A percentile compares a stretch with the other conserved stretches of the same genome.
Conservation (phyloP, 2,797 vertebrate genomes). For the Catamblyrhynchus diadema region DNA sequence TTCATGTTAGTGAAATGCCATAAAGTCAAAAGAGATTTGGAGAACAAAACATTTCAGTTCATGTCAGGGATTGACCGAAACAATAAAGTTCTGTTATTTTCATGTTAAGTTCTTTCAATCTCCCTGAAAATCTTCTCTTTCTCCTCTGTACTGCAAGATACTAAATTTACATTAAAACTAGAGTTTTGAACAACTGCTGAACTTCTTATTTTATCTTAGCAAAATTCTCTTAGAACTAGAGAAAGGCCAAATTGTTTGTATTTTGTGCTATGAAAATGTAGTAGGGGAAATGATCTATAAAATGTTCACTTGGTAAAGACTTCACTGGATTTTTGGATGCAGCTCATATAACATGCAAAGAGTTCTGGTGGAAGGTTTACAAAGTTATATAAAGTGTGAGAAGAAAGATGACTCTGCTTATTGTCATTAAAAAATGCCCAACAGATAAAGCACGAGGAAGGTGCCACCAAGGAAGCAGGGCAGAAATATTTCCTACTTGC, state of each 20-base stretch:
- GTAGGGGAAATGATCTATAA: neutral
- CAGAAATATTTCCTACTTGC: neutral
- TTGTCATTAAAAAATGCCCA: neutral
- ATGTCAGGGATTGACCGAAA: neutral
- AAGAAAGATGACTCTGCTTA: neutral
- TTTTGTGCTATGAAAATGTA: neutral
- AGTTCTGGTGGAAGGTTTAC: neutral
- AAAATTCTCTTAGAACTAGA: neutral
- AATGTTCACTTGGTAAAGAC: neutral
- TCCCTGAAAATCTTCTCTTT: neutral
- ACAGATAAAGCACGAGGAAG: neutral
- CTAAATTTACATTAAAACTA: neutral
- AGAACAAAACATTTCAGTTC: neutral
- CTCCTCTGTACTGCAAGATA: neutral
- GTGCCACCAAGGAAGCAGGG: neutral
- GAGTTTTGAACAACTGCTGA: neutral
- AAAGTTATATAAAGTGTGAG: neutral
- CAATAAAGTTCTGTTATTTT: neutral
- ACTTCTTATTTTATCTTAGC: neutral
- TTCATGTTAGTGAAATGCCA: neutral
- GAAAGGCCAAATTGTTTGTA: neutral
- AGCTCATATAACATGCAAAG: neutral
- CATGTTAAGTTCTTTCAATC: neutral
- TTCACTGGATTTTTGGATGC: neutral
- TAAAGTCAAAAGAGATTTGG: neutral